Base-by-base conservation (phyloP, 2,888 invertebrate genomes). In the Helicoverpa assulta region DNA sequence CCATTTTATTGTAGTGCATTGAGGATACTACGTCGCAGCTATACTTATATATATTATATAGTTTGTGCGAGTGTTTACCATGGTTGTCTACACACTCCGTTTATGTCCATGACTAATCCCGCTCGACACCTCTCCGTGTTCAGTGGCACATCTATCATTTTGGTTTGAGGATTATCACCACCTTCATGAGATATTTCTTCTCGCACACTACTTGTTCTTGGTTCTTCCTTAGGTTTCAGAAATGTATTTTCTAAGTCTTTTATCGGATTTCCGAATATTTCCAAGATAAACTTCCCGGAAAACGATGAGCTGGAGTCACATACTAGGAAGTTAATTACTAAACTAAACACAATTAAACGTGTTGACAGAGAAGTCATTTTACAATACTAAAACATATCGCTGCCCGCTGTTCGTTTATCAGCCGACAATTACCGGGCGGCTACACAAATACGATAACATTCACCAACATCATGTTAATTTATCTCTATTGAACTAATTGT, bases 301-400 rank as follows among this genome's bases (percentile, higher is more conserved):
- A 89, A 83, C 33, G 93, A 88, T 14, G 88, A 86, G 40, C 89
- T 83, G 62, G 83, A 73, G 33, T 80, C 86, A 82, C 87, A 82
- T 65, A 90, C 57, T 61, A 92, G 65, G 75, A 92, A 89, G 86
- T 91, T 85, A 71, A 89, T 78, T 77, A 91, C 87, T 84, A 91
- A 85, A 86, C 86, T 84, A 78, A 91, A 83, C 86, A 91, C 88
- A 81, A 93, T 86, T 85, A 93, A 86, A 83, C 89, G 91, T 85
- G 88, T 89, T 84, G 87, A 87, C 86, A 88, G 86, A 86, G 88
- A 86, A 90, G 87, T 89, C 95, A 95, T 95, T 92, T 89, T 93
- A 91, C 86, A 85, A 82, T 84, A 89, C 87, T 91, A 90, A 73
- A 71, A 80, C 75, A 83, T 85, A 85, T 85, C 83, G 69, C 76